Percentiles rank a stretch among this genome's conserved stretches.
Evolutionary conservation across 1,140 invertebrate species (phyloP).

Genomic region (Camponotus pennsylvanicus): DNA sequence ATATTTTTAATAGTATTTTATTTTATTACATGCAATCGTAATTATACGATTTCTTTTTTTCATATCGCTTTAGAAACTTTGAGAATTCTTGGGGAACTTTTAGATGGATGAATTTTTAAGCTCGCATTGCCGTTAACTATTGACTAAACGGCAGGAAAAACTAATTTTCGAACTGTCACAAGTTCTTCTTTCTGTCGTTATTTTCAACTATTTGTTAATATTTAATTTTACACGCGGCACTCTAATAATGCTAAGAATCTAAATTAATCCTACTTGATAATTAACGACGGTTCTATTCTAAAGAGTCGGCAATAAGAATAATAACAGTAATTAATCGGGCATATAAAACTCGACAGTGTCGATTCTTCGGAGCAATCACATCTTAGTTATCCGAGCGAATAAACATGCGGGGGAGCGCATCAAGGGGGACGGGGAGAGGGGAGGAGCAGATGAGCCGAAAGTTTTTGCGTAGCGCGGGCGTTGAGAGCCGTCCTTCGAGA

Average conservation of each 20-base stretch:
- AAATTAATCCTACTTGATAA: slow-evolving; percentile 34
- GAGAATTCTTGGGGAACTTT: neutral
- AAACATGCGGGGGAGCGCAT: slow-evolving; percentile 21
- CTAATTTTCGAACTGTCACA: neutral
- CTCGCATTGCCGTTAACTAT: neutral
- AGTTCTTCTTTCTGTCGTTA: slow-evolving; percentile 7
- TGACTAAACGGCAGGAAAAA: slow-evolving; percentile 20
- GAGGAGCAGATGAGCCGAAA: slow-evolving; percentile 66
- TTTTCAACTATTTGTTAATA: slow-evolving; percentile 39
- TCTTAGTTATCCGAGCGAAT: slow-evolving; percentile 31
- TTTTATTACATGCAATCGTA: neutral
- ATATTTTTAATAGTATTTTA: neutral
- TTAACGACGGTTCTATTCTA: too few species aligned
- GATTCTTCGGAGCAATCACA: slow-evolving; percentile 13
- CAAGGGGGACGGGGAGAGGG: neutral
- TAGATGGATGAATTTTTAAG: neutral
- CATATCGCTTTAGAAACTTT: neutral
- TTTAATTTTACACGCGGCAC: slow-evolving; percentile 20
- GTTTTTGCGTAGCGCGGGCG: slow-evolving; percentile 62
- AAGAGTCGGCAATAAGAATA: too few species aligned
- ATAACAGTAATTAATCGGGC: slow-evolving; percentile 5
- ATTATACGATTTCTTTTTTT: neutral
- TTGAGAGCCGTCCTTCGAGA: slow-evolving; percentile 58
- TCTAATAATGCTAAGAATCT: neutral
- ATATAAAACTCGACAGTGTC: neutral